A percentile compares a stretch with the other conserved stretches of the same genome.
These are phyloP conservation scores for Cavia aperea DNA, from an alignment of 2,113 vertebrate species.

Conservation along the genomic window DNA sequence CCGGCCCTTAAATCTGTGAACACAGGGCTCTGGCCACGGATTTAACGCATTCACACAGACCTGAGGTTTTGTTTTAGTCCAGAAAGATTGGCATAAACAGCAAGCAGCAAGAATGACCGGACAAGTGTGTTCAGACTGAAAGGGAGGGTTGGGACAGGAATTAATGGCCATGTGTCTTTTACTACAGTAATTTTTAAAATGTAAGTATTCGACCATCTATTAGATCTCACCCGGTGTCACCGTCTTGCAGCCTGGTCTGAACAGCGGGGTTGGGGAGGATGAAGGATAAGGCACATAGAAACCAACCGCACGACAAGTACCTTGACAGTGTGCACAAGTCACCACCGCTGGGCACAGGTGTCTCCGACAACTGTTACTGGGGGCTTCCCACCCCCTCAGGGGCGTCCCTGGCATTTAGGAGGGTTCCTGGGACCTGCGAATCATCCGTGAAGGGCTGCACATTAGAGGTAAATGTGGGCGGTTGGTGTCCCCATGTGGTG, in stretches of 20 bases:
- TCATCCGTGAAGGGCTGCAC: not conserved
- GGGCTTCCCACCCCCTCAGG: not conserved
- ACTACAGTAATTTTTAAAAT: not conserved
- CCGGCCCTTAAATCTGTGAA: not conserved
- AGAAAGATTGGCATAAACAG: not conserved
- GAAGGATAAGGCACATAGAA: not conserved
- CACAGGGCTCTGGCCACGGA: not conserved
- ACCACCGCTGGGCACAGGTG: not conserved
- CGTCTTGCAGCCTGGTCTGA: too few relatives aligned
- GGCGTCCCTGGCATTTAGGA: not conserved
- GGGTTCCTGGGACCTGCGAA: not conserved
- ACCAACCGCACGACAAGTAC: not conserved
- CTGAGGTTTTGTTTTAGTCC: not conserved
- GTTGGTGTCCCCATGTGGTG: not conserved
- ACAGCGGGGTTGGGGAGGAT: not conserved
- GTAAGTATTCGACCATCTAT: not conserved
- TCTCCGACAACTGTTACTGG: not conserved
- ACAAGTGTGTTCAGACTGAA: not conserved
- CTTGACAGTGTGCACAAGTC: not conserved
- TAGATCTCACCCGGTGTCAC: not conserved
- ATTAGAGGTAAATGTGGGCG: not conserved
- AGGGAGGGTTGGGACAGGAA: not conserved
- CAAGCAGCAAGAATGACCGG: not conserved
- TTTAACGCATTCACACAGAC: not conserved
- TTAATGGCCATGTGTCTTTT: not conserved